Percentiles rank a stretch among this genome's conserved stretches.
Evolutionary conservation across 2,797 vertebrate genomes (phyloP).

Genomic region (Fistularia tabacaria): DNA sequence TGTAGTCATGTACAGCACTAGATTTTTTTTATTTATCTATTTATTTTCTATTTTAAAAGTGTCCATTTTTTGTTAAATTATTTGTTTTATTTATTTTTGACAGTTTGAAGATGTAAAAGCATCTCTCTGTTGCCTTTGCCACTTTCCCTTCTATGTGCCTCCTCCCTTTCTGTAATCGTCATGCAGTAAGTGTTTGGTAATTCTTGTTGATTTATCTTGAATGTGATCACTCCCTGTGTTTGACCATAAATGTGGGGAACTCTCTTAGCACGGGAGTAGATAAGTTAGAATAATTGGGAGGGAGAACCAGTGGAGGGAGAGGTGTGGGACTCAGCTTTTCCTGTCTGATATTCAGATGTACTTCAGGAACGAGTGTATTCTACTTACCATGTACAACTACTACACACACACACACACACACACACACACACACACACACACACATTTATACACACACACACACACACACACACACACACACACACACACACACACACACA

Average conservation of each 20-base stretch:
- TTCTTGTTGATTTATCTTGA: constrained; percentile 72
- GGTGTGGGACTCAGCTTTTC: constrained; percentile 58
- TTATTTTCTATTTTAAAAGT: constrained; percentile 63
- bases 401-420: constrained; percentile 44
- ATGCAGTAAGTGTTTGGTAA: constrained; percentile 65
- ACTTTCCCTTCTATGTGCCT: constrained; percentile 87
- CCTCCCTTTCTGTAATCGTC: constrained; percentile 84
- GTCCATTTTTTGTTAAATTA: constrained; percentile 64
- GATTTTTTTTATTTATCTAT: constrained; percentile 59
- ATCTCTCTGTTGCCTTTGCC: constrained; percentile 89
- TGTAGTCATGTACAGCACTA: constrained; percentile 50
- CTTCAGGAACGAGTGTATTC: constrained; percentile 65
- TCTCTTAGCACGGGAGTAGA: constrained; percentile 39
- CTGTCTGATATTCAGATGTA: constrained; percentile 79
- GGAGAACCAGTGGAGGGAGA: constrained; percentile 33
- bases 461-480: constrained; percentile 40
- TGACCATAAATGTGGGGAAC: constrained; percentile 59
- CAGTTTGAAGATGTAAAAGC: constrained; percentile 74
- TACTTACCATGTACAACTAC: constrained; percentile 54
- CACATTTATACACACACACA: no score
- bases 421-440: constrained; percentile 63
- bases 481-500: constrained; percentile 41
- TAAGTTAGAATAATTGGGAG: constrained; percentile 23
- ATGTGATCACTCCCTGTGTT: constrained; percentile 74
- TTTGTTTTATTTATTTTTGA: constrained; percentile 64